Base-by-base conservation (phyloP, 2,797 vertebrate genomes). In the Sebastes glaucus region DNA sequence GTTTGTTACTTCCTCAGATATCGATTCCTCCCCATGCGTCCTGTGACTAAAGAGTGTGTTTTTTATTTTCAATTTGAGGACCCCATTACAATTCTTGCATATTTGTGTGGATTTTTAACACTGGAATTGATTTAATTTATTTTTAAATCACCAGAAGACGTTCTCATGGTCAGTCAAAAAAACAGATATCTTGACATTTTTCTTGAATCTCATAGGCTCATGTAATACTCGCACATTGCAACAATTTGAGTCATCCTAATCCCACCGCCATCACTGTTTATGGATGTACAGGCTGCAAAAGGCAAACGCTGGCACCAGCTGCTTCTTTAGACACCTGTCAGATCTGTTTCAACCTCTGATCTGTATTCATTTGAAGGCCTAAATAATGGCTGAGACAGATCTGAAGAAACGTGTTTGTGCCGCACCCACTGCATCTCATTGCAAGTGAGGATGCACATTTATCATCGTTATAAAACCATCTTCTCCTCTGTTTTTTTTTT, bases 1-100 rank as follows among this genome's bases (percentile, higher is more conserved):
- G 66, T 89, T 91, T 91, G 88, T 92, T 91, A 89, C 92, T 92
- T 91, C 86, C 88, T 86, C 71, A 77, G 70, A 74, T 89, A 94
- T 94, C 69, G 92, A 94, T 93, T 89, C 55, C 46, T 81, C 33
- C 59, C 75, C 42, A 22, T 76, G 81, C 82, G 73, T 27, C 55
- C 28, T 27, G 61, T 81, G 77, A 82, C 72, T 86, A 60, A 83
- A 35, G 62, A 72, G 55, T n/a, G 53, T 69, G n/a, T 70, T 79
- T 83, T 86, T 86, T 85, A 67, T 85, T 89, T 88, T 78, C 61
- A 83, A 59, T 87, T 87, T 87, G 84, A 92, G 52, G 64, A 55
- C 23, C 33, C 30, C n/a, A 35, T 89, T 71, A 59, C 64, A 73
- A 23, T 20, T 33, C 10, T 56, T 28, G 55, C 61, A 65, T 82